Evolutionary conservation across 2,797 vertebrate genomes (phyloP), one percentile per base, ranked within the genome.

Genomic region (Halcyon smyrnensis): DNA sequence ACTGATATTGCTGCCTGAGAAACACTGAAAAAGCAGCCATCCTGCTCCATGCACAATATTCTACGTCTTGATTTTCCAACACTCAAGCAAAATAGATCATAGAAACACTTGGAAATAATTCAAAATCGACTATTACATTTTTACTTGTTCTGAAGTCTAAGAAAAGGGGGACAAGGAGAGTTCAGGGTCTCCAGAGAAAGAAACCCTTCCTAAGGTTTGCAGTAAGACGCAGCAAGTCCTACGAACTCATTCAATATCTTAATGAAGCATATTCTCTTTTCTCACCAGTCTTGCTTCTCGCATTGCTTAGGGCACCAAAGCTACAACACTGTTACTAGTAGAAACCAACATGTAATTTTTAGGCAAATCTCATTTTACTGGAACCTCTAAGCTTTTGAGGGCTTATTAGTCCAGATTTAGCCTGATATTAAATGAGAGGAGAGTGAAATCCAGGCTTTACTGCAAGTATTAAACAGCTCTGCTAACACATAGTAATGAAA

Each of bases 321-420:
- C 54, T 75, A 41, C 25, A 64, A 5, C 43, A 65, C 34, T 37
- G 64, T 79, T 90, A 83, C 92, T 54, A 59, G 43, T 27, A 36
- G 84, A 95, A 95, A 93, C 78, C 45, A 84, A 62, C 18, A 46
- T 5, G 34, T 36, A 87, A 43, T 94, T 92, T 92, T 94, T 65
- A 91, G 71, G 41, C 76, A 78, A 95, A 97, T 93, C 92, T 84
- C 69, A 84, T 91, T 96, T 96, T 96, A 93, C 95, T 93, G 96
- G 95, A 95, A 93, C 64, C 53, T 83, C 75, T 96, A 95, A 97
- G 81, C 88, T 95, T 95, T 90, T 93, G 78, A 85, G 75, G 89
- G n/a, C 78, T 89, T 84, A 95, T 95, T 93, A 94, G 67, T 94
- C 65, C 65, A 95, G 95, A 85, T 92, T 97, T 89, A 90, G 53